Evolutionary conservation across 2,113 vertebrate species (phyloP).

Genomic region (Numida meleagris): DNA sequence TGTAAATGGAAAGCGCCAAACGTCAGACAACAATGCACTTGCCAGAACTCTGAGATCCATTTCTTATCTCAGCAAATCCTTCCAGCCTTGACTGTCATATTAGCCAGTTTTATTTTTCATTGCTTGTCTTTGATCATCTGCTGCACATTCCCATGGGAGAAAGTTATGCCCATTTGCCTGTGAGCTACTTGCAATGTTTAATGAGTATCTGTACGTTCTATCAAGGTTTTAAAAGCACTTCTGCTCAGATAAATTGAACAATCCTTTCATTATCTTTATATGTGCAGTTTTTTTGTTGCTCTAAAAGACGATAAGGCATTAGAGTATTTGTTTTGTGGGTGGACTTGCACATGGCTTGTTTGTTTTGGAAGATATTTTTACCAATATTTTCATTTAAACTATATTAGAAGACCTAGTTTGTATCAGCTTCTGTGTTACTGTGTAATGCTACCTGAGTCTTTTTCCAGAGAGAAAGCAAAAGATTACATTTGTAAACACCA

Average conservation of each 20-base stretch:
- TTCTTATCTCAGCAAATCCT: slow-evolving; percentile 64
- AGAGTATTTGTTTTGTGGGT: slow-evolving; percentile 24
- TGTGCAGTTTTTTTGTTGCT: background rate
- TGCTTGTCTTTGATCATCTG: slow-evolving; percentile 62
- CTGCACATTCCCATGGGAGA: slow-evolving; percentile 34
- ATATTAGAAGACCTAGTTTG: background rate
- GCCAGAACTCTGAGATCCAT: slow-evolving; percentile 23
- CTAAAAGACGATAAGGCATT: background rate
- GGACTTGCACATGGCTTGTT: background rate
- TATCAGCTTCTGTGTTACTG: background rate
- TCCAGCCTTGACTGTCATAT: slow-evolving; percentile 57
- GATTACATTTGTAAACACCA: slow-evolving; percentile 3
- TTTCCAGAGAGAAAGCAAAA: background rate
- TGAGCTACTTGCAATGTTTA: slow-evolving; percentile 35
- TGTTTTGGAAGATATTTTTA: background rate
- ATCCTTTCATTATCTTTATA: slow-evolving; percentile 12
- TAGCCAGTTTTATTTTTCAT: slow-evolving; percentile 68
- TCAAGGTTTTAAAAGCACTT: slow-evolving; percentile 26
- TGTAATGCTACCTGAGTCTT: background rate
- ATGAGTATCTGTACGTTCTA: slow-evolving; percentile 40
- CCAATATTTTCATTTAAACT: background rate
- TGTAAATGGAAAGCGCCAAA: slow-evolving; percentile 3
- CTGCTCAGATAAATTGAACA: background rate
- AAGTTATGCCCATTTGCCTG: slow-evolving; percentile 48
- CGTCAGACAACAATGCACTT: slow-evolving; percentile 55